These are phyloP conservation scores for Osedax fenrisi DNA, from an alignment of 2,888 invertebrate species.

Conservation along the genomic window DNA sequence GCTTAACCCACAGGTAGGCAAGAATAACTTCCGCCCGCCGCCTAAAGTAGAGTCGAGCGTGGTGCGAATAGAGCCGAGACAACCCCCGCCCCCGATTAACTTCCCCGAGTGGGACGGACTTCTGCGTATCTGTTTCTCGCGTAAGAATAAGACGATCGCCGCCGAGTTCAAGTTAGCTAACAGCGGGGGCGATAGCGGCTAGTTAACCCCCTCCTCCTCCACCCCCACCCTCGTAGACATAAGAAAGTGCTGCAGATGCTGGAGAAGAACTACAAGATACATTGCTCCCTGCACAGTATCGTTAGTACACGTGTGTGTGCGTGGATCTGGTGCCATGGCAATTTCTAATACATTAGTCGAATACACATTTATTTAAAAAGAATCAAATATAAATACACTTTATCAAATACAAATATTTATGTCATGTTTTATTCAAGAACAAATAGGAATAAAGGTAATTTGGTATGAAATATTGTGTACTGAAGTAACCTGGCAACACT, in stretches of 20 bases:
- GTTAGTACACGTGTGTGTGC: conserved; percentile 35
- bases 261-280: conserved; percentile 77
- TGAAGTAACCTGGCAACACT: no score
- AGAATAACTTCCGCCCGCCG: conserved; percentile 93
- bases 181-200: neutral
- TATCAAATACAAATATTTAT: no score
- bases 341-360: no score
- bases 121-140: conserved; percentile 79
- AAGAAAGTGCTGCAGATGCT: conserved; percentile 67
- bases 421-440: no score
- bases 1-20: conserved; percentile 63
- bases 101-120: conserved; percentile 94
- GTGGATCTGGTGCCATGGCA: no score
- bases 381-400: no score
- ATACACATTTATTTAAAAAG: no score
- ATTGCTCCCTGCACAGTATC: conserved; percentile 73
- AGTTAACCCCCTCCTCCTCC: neutral
- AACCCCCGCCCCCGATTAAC: conserved; percentile 88
- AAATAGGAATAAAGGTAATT: no score
- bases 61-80: conserved; percentile 86
- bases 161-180: conserved; percentile 66
- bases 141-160: conserved; percentile 89
- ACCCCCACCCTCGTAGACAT: conserved; percentile 39
- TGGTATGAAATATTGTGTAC: no score
- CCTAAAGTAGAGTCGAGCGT: conserved; percentile 98